Base-by-base conservation (phyloP, 1,140 invertebrate genomes). In the Trigoniulus corallinus region DNA sequence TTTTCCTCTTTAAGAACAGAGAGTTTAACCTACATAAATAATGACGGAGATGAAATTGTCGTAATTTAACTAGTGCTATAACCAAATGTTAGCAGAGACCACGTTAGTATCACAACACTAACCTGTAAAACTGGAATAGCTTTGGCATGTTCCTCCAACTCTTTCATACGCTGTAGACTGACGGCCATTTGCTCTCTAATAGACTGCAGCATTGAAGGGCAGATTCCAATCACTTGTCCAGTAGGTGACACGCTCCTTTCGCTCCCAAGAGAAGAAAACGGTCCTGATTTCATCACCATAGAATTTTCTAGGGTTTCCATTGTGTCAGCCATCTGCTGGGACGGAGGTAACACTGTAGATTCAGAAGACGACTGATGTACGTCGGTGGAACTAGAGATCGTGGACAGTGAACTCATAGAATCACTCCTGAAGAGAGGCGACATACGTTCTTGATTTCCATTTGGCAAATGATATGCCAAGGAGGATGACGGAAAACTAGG, bases 101-200 rank as follows among this genome's bases (percentile, higher is more conserved):
- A 24, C 10, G 25, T 12, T 45, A 21, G 22, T 10, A 18, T 12
- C 10, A 22, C 42, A 15, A n/a, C 22, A 13, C 40, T 4, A 3
- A 85, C 81, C 74, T 88, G 78, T 47, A 89, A 65, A 57, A 79
- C 71, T n/a, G 85, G 85, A 64, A 91, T 81, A 29, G 74, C 65
- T 70, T 86, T 87, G 20, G 86, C 81, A 71, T 86, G 81, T 62
- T 84, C 81, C 67, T 88, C 85, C 52, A 89, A 67, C 59, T 87
- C 81, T 61, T 74, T 77, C 65, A 87, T 79, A 40, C 80, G 70
- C 61, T 81, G 76, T 45, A 88, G 66, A 59, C 82, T 85, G 15
- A 76, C 60, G 1, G 82, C 81, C 81, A 88, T 81, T 63, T 83
- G 79, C 59, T 82, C 74, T 53, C 79, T 68, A 50, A 82, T 79